Conservation (phyloP, 2,113 vertebrate species). For the Pachycephala philippinensis region DNA sequence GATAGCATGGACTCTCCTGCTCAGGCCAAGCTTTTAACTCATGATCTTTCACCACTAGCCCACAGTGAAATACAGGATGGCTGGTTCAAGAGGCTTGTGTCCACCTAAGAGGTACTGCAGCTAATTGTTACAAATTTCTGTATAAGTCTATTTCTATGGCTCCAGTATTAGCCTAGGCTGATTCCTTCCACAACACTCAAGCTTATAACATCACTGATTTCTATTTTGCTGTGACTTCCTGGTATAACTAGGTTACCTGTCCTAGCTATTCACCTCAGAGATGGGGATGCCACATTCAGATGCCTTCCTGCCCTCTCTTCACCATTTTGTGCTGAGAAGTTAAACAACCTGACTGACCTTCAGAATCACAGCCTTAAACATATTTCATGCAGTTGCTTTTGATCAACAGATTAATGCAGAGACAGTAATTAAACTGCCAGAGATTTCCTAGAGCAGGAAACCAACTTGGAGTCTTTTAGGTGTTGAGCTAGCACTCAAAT, state of each 20-base stretch:
- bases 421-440: neutral
- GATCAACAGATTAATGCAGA: neutral
- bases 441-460: neutral
- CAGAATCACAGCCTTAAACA: neutral
- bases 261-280: neutral
- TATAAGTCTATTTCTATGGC: neutral
- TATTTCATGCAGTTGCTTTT: neutral
- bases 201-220: neutral
- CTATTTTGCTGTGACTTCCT: neutral
- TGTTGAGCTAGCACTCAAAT: neutral
- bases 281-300: neutral
- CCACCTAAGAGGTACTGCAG: neutral
- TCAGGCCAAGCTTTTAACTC: neutral
- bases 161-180: neutral
- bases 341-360: neutral
- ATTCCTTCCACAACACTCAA: neutral
- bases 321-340: neutral
- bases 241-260: neutral
- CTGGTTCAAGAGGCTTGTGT: neutral
- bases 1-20: neutral
- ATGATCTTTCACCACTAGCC: neutral
- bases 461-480: neutral
- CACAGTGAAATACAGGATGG: neutral
- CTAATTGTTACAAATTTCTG: neutral
- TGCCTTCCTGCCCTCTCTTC: neutral